phyloP scores from a whole-genome alignment of 2,888 invertebrate species.

The Alcis repandata region DNA sequence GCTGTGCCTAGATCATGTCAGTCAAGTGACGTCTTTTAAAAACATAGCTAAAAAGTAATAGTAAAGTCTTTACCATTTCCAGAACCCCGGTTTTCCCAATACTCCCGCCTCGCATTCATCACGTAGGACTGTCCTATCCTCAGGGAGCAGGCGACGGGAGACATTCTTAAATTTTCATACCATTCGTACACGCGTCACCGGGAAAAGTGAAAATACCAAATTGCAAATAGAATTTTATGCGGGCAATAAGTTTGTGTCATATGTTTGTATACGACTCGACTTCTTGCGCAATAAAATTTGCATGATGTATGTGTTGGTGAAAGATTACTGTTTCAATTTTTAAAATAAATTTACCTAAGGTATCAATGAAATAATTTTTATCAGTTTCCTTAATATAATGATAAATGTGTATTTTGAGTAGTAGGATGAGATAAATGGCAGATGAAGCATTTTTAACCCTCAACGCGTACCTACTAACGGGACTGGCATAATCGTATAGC shows the following conservation, averaged over 20 bases:
- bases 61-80: conserved; percentile 41
- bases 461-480: no score
- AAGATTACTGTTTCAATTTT: no score
- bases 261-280: conserved; percentile 4
- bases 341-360: no score
- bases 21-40: no score
- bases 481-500: no score
- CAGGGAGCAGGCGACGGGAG: conserved; percentile 65
- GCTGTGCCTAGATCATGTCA: no score
- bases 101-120: conserved; percentile 65
- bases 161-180: conserved; percentile 81
- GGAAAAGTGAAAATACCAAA: conserved; percentile 76
- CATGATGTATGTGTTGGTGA: neutral
- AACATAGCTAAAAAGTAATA: conserved; percentile 28
- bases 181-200: conserved; percentile 58
- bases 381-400: neutral
- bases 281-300: conserved; percentile 6
- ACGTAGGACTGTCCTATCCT: conserved; percentile 72
- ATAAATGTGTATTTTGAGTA: no score
- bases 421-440: no score
- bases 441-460: no score
- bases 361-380: neutral
- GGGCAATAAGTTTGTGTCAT: conserved; percentile 43
- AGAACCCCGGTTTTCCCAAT: conserved; percentile 42
- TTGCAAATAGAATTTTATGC: conserved; percentile 71